Conservation (phyloP, 2,113 vertebrate genomes). For the Bostrychus sinensis region DNA sequence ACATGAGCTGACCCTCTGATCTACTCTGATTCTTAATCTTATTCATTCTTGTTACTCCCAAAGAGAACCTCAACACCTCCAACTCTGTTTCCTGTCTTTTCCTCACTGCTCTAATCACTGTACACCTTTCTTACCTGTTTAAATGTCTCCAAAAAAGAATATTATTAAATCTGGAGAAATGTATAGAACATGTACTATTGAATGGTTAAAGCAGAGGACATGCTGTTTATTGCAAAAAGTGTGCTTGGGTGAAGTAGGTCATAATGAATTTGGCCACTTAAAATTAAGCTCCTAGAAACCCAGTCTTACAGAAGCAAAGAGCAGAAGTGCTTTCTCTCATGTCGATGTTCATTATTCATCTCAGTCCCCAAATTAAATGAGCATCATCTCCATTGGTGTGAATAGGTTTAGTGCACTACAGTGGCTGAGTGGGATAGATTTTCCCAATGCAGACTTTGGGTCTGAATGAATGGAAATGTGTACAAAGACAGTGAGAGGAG, state of each 20-base stretch:
- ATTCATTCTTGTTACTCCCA: too few species aligned
- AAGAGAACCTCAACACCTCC: too few species aligned
- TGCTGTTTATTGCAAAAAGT: neutral
- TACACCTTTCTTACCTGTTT: too few species aligned
- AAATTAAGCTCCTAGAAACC: neutral
- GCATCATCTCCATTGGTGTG: neutral
- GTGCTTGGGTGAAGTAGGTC: neutral
- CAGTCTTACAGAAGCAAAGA: neutral
- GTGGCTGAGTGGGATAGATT: neutral
- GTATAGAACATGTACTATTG: too few species aligned
- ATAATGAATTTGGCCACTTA: neutral
- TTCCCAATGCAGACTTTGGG: neutral
- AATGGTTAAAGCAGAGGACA: neutral
- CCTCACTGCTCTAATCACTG: too few species aligned
- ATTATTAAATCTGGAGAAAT: too few species aligned
- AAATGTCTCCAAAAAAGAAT: too few species aligned
- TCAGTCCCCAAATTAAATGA: constrained; percentile 1
- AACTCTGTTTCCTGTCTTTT: too few species aligned
- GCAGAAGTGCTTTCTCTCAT: neutral
- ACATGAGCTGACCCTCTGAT: too few species aligned
- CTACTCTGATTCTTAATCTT: too few species aligned
- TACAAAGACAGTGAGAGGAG: too few species aligned
- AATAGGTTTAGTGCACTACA: neutral
- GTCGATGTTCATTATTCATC: neutral
- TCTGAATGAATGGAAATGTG: neutral